Evolutionary conservation across 1,140 invertebrate species (phyloP).

Genomic region (Heliconius melpomene): DNA sequence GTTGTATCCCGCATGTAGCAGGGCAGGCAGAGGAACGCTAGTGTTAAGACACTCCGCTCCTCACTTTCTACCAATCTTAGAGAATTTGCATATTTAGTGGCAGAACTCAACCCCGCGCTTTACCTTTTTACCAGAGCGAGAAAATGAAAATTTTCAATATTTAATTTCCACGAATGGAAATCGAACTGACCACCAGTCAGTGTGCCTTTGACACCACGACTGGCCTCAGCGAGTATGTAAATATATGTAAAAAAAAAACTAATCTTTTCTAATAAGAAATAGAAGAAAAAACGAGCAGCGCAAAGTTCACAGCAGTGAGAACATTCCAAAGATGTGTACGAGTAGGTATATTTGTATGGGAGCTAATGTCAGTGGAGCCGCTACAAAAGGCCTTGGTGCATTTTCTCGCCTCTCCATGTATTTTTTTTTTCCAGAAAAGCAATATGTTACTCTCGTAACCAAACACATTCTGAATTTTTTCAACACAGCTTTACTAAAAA

Average conservation of each 20-base stretch:
- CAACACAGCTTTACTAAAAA: slow-evolving; percentile 34
- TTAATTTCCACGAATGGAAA: no score
- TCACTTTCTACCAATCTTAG: no score
- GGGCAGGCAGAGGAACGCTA: no score
- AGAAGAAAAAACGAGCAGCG: neutral
- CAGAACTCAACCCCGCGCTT: no score
- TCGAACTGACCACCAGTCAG: no score
- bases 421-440: slow-evolving; percentile 40
- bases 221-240: no score
- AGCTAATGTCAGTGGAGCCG: slow-evolving; percentile 34
- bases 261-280: neutral
- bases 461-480: slow-evolving; percentile 46
- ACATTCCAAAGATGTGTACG: slow-evolving; percentile 34
- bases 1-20: no score
- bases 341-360: slow-evolving; percentile 27
- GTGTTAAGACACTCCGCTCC: no score
- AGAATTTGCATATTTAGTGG: no score
- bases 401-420: slow-evolving; percentile 35
- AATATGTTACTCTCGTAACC: slow-evolving; percentile 44
- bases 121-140: no score
- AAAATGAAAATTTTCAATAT: no score
- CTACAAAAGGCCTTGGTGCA: slow-evolving; percentile 33
- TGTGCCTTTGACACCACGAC: no score
- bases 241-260: neutral
- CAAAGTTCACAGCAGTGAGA: neutral